Evolutionary conservation across 2,113 vertebrate genomes (phyloP).

Genomic region (Gnathonemus longibarbis): DNA sequence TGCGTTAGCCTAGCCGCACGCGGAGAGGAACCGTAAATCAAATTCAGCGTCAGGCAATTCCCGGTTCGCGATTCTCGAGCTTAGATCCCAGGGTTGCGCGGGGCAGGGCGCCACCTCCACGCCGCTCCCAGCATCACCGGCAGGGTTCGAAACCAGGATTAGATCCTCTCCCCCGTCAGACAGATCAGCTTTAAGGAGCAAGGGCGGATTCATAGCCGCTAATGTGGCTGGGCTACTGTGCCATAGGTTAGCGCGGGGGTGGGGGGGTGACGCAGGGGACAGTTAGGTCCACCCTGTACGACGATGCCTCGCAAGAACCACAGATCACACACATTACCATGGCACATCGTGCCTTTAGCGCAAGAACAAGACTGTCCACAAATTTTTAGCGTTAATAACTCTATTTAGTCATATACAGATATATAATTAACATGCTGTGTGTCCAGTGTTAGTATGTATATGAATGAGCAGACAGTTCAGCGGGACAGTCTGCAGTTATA

Average conservation of each 20-base stretch:
- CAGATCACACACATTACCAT: neutral
- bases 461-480: neutral
- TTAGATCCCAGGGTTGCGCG: neutral
- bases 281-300: neutral
- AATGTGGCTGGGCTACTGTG: neutral
- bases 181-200: neutral
- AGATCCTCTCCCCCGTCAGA: neutral
- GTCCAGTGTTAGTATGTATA: neutral
- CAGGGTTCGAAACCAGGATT: neutral
- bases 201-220: neutral
- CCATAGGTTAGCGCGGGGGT: neutral
- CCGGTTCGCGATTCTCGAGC: neutral
- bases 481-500: too few species aligned
- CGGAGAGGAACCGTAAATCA: neutral
- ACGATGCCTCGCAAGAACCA: neutral
- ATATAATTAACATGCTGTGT: neutral
- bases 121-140: neutral
- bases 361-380: neutral
- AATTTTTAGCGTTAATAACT: neutral
- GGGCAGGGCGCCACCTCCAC: neutral
- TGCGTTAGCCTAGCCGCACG: neutral
- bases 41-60: neutral
- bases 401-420: neutral
- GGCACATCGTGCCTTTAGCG: neutral
- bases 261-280: neutral